These are phyloP conservation scores for Lepisosteus oculatus DNA, from an alignment of 2,113 vertebrate species.

Conservation along the genomic window DNA sequence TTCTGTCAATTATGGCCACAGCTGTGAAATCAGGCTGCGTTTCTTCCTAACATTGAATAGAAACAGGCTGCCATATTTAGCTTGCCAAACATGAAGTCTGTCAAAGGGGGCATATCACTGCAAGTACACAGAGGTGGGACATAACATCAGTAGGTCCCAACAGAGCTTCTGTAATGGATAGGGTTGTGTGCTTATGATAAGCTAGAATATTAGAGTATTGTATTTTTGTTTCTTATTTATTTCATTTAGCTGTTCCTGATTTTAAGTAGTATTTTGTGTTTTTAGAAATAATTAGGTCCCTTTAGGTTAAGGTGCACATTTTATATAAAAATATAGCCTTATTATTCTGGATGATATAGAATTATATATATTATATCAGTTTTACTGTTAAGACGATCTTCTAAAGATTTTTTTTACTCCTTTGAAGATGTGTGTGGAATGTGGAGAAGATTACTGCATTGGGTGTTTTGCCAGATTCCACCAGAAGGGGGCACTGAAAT, in stretches of 20 bases:
- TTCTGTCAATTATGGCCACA: constrained; percentile 17
- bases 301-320: constrained; percentile 8
- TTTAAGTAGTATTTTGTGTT: constrained; percentile 7
- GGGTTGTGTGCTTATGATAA: neutral
- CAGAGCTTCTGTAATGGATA: neutral
- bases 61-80: neutral
- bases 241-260: no score
- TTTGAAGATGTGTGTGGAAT: constrained; percentile 74
- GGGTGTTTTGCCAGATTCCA: constrained; percentile 77
- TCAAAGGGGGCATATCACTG: neutral
- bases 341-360: constrained; percentile 3
- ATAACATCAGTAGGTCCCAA: neutral
- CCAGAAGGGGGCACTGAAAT: constrained; percentile 85
- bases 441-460: constrained; percentile 77
- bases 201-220: neutral
- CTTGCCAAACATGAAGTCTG: neutral
- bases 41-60: neutral
- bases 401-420: constrained; percentile 22
- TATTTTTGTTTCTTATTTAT: no score
- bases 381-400: constrained; percentile 9
- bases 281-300: constrained; percentile 27
- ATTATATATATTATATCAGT: constrained; percentile 21
- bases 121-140: neutral
- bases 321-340: constrained; percentile 18
- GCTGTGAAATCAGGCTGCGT: constrained; percentile 10